Evolutionary conservation across 2,113 vertebrate genomes (phyloP).

Genomic region (Xiphophorus hellerii): DNA sequence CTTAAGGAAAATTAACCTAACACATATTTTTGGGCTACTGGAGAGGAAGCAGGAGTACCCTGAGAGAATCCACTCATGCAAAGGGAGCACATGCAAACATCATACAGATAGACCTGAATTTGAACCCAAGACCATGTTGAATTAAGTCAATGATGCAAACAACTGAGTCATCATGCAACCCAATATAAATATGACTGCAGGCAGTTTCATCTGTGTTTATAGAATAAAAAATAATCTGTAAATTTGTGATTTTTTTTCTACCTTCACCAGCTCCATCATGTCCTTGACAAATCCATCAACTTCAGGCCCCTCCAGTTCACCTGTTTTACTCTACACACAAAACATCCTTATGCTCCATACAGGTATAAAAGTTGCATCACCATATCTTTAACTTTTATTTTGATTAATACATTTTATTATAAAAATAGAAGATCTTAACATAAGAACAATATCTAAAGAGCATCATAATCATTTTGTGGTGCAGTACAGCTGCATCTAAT

Average conservation of each 20-base stretch:
- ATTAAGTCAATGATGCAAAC: not conserved
- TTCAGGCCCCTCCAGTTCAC: constrained; percentile 92
- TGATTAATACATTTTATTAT: no score
- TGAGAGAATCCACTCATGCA: not conserved
- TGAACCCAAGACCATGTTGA: not conserved
- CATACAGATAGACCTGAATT: not conserved
- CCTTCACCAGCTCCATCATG: constrained; percentile 97
- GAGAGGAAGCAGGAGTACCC: not conserved
- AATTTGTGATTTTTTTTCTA: constrained; percentile 47
- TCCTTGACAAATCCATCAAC: constrained; percentile 98
- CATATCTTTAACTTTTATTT: no score
- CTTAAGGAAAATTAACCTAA: not conserved
- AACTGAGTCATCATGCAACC: not conserved
- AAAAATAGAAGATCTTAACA: not conserved
- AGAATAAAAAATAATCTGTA: not conserved
- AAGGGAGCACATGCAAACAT: not conserved
- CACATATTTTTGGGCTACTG: not conserved
- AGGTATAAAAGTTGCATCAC: no score
- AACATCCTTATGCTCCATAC: not conserved
- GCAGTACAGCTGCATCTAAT: not conserved
- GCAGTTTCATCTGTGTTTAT: not conserved
- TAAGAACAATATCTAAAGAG: not conserved
- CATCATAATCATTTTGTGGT: not conserved
- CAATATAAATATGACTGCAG: not conserved
- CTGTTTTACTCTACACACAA: constrained; percentile 89